Evolutionary conservation across 2,113 vertebrate genomes (phyloP).

Genomic region (Physeter macrocephalus): DNA sequence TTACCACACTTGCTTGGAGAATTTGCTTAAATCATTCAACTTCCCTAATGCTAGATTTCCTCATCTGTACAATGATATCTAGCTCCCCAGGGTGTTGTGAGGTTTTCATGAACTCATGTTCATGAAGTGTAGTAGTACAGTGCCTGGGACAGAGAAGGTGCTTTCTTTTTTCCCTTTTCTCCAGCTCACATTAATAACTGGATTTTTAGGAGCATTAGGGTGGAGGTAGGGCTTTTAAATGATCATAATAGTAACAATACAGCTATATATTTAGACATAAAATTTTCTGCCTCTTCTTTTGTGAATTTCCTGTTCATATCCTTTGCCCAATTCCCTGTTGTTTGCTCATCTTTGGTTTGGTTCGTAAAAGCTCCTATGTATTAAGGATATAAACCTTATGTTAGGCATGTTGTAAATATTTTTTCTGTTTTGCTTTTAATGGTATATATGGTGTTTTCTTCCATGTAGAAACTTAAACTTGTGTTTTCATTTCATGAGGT

Average conservation of each 20-base stretch:
- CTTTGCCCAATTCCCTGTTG: neutral
- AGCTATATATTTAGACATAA: neutral
- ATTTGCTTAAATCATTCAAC: neutral
- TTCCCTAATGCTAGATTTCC: neutral
- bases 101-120: neutral
- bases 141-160: neutral
- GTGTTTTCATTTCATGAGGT: neutral
- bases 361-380: slow-evolving; percentile 5
- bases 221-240: neutral
- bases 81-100: neutral
- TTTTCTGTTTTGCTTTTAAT: slow-evolving; percentile 5
- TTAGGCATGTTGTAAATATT: neutral
- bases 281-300: neutral
- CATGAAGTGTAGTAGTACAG: neutral
- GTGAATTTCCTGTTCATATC: neutral
- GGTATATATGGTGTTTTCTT: neutral
- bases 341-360: neutral
- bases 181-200: neutral
- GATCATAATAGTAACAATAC: neutral
- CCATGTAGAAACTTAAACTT: neutral
- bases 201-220: neutral
- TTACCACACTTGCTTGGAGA: neutral
- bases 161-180: neutral
- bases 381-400: neutral
- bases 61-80: neutral